Evolutionary conservation across 2,113 vertebrate species (phyloP), one percentile per base, ranked within the genome.

Genomic region (Colius striatus): DNA sequence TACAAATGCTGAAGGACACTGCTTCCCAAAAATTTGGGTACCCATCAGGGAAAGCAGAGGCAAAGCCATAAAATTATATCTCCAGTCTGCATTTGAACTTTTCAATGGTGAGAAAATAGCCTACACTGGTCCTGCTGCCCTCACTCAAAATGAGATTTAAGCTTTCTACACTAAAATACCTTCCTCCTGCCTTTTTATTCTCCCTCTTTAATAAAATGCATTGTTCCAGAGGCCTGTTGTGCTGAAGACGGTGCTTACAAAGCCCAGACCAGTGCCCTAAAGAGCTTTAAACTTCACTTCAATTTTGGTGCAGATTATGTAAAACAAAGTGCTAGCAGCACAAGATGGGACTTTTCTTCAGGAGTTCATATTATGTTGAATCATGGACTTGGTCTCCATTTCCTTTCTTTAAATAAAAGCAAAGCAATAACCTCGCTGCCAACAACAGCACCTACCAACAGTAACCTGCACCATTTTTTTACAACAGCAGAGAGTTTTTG

Each of bases 201-300:
- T 92, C 68, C 18, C 32, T 67, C 43, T 84, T 78, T 43, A 81
- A 77, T 84, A 92, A 95, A 94, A 50, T 89, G 70, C 38, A 58
- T 87, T 87, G 61, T 78, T 41, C 57, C 77, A 94, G 57, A 89
- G 70, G 41, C 58, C 57, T 79, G 80, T 78, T 68, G 70, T 58
- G 87, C 77, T 79, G 62, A 30, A 72, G 70, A 54, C 57, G 15
- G 18, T 58, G 48, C 1, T 45, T 53, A 78, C 73, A 92, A 87
- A 94, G 68, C 53, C 65, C 61, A 68, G 30, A 89, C 30, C 57
- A 57, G 27, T 23, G 66, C 62, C 70, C 66, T 73, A 16, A 68
- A 82, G 81, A 85, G 58, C 77, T 78, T 81, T 79, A 93, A 95
- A 73, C 26, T 70, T 76, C 50, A 11, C 66, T 91, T 90, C 47